These are phyloP conservation scores for Champsocephalus gunnari DNA, from an alignment of 2,797 vertebrate species.

Conservation along the genomic window DNA sequence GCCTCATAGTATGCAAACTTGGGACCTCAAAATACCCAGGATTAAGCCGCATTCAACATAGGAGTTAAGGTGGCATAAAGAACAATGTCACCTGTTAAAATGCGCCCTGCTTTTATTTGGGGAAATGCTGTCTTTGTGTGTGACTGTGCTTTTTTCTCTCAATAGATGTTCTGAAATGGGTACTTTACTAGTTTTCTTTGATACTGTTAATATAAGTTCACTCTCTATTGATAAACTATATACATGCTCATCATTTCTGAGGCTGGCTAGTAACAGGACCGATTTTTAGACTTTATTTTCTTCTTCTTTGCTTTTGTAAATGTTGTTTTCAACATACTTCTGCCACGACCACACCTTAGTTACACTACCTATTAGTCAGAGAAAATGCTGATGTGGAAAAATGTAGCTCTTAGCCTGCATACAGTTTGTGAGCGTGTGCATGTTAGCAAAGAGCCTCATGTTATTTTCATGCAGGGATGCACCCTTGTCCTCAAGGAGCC, in stretches of 20 bases:
- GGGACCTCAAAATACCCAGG: too few species aligned
- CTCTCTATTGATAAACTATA: background rate
- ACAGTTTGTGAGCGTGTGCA: conserved; percentile 13
- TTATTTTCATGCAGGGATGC: conserved; percentile 62
- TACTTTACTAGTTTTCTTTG: conserved; percentile 16
- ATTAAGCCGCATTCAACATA: too few species aligned
- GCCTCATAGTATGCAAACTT: background rate
- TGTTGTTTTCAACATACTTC: background rate
- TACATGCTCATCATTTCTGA: background rate
- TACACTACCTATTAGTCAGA: conserved; percentile 23
- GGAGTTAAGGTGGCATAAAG: background rate
- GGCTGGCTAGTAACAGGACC: background rate
- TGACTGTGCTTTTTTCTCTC: background rate
- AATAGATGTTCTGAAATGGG: conserved; percentile 4
- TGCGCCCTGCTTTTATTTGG: background rate
- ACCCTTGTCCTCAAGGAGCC: conserved; percentile 25
- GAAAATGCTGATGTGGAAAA: conserved; percentile 59
- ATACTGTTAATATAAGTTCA: background rate
- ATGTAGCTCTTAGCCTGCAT: conserved; percentile 9
- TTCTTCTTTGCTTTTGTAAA: background rate
- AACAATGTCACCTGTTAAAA: background rate
- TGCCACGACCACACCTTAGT: conserved; percentile 33
- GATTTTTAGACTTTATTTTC: background rate
- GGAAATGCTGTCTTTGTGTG: background rate
- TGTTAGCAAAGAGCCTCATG: conserved; percentile 27